These are phyloP conservation scores for Cheilosia urbana DNA, from an alignment of 2,888 invertebrate species.

Conservation along the genomic window DNA sequence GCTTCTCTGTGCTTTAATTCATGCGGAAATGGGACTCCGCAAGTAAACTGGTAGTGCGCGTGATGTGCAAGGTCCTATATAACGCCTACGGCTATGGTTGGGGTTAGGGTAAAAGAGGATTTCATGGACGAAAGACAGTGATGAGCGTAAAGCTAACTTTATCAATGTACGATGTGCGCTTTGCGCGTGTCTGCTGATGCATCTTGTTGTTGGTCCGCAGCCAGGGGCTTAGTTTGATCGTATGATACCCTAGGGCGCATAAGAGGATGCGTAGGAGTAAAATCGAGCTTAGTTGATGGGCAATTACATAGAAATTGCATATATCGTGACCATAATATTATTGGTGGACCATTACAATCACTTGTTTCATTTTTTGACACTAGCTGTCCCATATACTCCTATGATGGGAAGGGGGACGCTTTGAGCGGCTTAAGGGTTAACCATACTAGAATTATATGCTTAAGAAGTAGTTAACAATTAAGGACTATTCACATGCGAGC, in stretches of 20 bases:
- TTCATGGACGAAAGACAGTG: constrained; percentile 18
- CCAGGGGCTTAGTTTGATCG: background rate
- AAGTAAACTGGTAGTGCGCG: constrained; percentile 45
- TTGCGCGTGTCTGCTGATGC: background rate
- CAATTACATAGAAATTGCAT: too few relatives aligned
- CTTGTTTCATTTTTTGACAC: too few relatives aligned
- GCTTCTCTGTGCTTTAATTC: constrained; percentile 53
- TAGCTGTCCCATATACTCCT: too few relatives aligned
- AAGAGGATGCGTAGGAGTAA: too few relatives aligned
- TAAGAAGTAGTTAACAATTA: too few relatives aligned
- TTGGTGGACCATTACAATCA: too few relatives aligned
- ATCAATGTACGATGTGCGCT: background rate
- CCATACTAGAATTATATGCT: too few relatives aligned
- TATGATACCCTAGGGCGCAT: background rate
- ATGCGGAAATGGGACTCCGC: constrained; percentile 57
- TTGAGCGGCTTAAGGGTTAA: too few relatives aligned
- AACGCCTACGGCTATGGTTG: constrained; percentile 6
- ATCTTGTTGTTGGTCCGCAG: background rate
- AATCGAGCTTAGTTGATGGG: too few relatives aligned
- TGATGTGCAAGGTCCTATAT: constrained; percentile 36
- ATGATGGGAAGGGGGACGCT: too few relatives aligned
- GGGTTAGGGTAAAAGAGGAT: background rate
- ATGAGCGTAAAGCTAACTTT: constrained; percentile 12
- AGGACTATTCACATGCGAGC: too few relatives aligned
- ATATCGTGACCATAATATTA: too few relatives aligned